Conservation (phyloP, 2,888 invertebrate genomes). For the Eristalinus sepulchralis region DNA sequence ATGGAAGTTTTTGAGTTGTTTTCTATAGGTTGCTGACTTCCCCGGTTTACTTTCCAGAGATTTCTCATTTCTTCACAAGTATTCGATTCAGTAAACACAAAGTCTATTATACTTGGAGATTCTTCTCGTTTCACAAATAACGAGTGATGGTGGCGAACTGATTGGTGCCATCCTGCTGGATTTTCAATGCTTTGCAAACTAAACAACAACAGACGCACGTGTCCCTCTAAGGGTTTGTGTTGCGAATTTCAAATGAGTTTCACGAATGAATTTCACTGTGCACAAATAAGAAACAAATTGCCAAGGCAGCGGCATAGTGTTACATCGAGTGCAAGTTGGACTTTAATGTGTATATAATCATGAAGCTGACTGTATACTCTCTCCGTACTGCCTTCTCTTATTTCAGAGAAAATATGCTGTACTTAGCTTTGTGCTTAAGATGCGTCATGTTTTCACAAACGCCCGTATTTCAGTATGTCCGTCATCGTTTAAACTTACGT, state of each 20-base stretch:
- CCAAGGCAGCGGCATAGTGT: neutral
- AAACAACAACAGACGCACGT: constrained; percentile 5
- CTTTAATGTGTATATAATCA: neutral
- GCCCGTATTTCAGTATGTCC: too few relatives aligned
- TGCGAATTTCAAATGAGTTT: constrained; percentile 21
- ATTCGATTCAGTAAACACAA: constrained; percentile 49
- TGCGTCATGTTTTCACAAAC: too few relatives aligned
- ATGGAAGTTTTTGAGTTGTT: constrained; percentile 27
- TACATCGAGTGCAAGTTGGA: neutral
- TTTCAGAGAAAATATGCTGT: too few relatives aligned
- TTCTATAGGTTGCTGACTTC: constrained; percentile 35
- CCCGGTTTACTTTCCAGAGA: constrained; percentile 29
- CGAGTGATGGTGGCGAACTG: neutral
- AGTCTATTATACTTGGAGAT: constrained; percentile 32
- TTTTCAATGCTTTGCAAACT: neutral
- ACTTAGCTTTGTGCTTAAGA: too few relatives aligned
- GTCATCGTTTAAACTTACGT: too few relatives aligned
- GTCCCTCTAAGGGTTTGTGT: neutral
- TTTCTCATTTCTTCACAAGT: constrained; percentile 31
- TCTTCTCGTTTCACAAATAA: constrained; percentile 1
- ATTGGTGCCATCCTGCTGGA: neutral
- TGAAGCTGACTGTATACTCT: too few relatives aligned
- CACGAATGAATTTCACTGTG: neutral
- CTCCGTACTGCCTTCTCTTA: too few relatives aligned
- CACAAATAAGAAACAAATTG: neutral